phyloP scores from a whole-genome alignment of 2,797 vertebrate species.

The Salarias fasciatus region DNA sequence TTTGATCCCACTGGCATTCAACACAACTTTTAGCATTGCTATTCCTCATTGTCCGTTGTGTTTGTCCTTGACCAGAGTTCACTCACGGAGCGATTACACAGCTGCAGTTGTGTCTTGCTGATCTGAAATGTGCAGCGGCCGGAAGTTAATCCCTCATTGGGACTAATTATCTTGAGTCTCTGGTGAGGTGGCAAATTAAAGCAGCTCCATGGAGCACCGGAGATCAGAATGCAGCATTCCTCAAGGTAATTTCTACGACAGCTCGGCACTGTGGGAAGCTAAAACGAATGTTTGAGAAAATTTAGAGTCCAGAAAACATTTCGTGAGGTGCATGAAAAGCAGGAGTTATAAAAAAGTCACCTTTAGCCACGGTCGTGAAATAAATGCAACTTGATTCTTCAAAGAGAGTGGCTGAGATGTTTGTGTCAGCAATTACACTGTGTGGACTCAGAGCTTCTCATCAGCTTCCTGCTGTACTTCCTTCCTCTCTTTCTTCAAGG shows the following conservation, averaged over 20 bases:
- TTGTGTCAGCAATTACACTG: conserved; percentile 6
- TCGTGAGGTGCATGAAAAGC: not conserved
- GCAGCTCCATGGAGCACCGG: conserved; percentile 27
- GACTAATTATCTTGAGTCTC: conserved; percentile 72
- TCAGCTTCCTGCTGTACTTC: conserved; percentile 59
- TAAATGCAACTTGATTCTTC: not conserved
- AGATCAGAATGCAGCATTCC: conserved; percentile 46
- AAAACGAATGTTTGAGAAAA: conserved; percentile 18
- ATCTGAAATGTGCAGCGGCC: conserved; percentile 66
- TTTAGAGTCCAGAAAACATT: conserved; percentile 19
- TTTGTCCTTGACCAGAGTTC: conserved; percentile 19
- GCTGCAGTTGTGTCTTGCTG: conserved; percentile 41
- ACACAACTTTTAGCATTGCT: no score
- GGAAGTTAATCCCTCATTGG: conserved; percentile 75
- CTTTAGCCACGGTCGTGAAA: conserved; percentile 4
- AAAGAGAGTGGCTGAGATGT: conserved; percentile 1
- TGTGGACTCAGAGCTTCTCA: conserved; percentile 29
- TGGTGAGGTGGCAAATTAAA: conserved; percentile 59
- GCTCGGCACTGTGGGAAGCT: conserved; percentile 17
- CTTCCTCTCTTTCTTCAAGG: conserved; percentile 50
- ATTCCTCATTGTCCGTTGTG: no score
- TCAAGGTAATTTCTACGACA: conserved; percentile 13
- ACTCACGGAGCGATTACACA: not conserved
- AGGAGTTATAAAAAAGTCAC: conserved; percentile 5
- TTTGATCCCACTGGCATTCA: no score